Evolutionary conservation across 30 jellyfish, hydroid and myxozoan genomes (phyloP).

Genomic region (Hydractinia echinata): DNA sequence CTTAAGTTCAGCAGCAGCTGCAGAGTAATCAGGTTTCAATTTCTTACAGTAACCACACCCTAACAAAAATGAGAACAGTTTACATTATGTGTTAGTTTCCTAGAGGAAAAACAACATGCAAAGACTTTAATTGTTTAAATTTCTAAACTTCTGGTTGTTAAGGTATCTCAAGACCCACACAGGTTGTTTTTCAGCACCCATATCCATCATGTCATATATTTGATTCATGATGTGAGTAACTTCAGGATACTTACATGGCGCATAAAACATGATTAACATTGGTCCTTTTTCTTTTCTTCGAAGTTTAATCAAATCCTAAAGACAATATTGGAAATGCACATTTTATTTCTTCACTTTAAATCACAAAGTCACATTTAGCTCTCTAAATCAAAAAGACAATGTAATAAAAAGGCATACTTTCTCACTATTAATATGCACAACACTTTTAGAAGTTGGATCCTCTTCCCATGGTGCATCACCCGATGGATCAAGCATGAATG

Average conservation of each 20-base stretch:
- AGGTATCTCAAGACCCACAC: no score
- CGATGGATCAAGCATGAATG: constrained; percentile 91
- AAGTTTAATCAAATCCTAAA: constrained; percentile 68
- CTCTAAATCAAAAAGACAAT: background rate
- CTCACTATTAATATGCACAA: constrained; percentile 69
- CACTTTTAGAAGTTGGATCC: constrained; percentile 85
- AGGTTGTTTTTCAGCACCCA: no score
- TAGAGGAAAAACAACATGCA: background rate
- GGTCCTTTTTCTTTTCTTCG: constrained; percentile 82
- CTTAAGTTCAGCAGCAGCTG: constrained; percentile 83
- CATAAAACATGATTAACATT: constrained; percentile 86
- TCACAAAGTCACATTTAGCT: background rate
- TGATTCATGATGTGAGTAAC: background rate
- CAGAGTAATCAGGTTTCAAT: constrained; percentile 88
- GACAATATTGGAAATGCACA: background rate
- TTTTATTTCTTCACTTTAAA: background rate
- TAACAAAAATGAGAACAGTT: background rate
- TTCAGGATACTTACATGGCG: constrained; percentile 78
- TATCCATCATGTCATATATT: no score
- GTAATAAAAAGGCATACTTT: constrained; percentile 31
- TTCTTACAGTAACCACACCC: constrained; percentile 99
- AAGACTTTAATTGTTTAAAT: no score
- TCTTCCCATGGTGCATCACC: constrained; percentile 99
- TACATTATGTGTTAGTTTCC: background rate
- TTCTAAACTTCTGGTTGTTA: no score